Conservation (phyloP, 1,140 invertebrate genomes). For the Argopecten irradians region DNA sequence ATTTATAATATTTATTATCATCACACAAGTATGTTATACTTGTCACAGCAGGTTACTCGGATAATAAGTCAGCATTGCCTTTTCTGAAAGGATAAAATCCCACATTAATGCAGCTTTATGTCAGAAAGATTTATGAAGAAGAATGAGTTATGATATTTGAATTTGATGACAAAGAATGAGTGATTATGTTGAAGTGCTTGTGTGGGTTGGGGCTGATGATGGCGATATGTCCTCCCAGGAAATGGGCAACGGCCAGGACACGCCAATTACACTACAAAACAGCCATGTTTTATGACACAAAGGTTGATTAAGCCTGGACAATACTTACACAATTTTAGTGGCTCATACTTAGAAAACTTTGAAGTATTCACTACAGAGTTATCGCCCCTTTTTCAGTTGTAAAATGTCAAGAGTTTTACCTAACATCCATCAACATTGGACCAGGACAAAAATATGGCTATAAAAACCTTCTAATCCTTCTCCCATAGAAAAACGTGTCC, state of each 20-base stretch:
- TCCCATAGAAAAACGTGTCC: not conserved
- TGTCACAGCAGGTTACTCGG: not conserved
- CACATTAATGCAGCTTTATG: not conserved
- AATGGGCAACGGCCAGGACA: not conserved
- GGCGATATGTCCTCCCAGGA: not conserved
- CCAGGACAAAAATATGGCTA: not conserved
- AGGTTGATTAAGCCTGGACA: not conserved
- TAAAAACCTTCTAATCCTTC: not conserved
- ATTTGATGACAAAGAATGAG: not conserved
- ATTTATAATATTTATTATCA: not conserved
- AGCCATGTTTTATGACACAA: not conserved
- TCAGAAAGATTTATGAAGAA: not conserved
- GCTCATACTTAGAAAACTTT: not conserved
- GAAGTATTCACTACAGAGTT: not conserved
- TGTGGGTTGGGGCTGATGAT: not conserved
- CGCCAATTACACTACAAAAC: not conserved
- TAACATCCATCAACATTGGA: not conserved
- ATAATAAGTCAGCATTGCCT: not conserved
- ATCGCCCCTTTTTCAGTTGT: not conserved
- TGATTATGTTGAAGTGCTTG: not conserved
- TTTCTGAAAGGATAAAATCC: not conserved
- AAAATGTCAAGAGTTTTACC: not conserved
- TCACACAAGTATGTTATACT: not conserved
- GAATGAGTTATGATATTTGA: not conserved
- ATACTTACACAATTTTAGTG: not conserved